A percentile compares a stretch with the other conserved stretches of the same genome.
Conservation (phyloP, 2,888 invertebrate genomes). For the Temnothorax ravouxi region DNA sequence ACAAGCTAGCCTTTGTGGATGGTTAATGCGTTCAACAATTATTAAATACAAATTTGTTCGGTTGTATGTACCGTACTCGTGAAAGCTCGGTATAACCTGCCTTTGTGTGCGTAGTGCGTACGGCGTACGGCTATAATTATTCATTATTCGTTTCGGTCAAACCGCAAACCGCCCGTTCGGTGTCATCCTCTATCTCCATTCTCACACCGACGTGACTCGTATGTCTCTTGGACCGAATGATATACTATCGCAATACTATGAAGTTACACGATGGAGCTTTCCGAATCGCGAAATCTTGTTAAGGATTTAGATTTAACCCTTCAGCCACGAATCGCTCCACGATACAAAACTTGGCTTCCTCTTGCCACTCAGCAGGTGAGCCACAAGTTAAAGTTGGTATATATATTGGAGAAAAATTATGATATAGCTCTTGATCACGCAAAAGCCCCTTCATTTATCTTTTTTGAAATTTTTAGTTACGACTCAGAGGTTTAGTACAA, state of each 20-base stretch:
- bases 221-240: constrained; percentile 55
- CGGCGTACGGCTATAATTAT: background rate
- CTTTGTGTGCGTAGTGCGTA: background rate
- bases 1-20: background rate
- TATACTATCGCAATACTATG: constrained; percentile 75
- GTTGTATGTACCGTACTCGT: background rate
- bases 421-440: no score
- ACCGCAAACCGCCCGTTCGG: background rate
- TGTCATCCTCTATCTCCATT: background rate
- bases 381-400: constrained; percentile 15
- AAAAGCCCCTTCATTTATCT: background rate
- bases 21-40: background rate
- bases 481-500: constrained; percentile 93
- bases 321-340: constrained; percentile 87
- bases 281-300: constrained; percentile 81
- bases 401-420: background rate
- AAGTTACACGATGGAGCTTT: constrained; percentile 82
- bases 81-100: constrained; percentile 59
- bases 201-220: background rate
- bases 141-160: constrained; percentile 5
- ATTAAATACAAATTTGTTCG: constrained; percentile 14
- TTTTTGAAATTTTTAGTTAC: constrained; percentile 87
- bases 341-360: constrained; percentile 93
- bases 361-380: constrained; percentile 93
- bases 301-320: constrained; percentile 84